Evolutionary conservation across 2,113 vertebrate species (phyloP).

Genomic region (Myotis davidii): DNA sequence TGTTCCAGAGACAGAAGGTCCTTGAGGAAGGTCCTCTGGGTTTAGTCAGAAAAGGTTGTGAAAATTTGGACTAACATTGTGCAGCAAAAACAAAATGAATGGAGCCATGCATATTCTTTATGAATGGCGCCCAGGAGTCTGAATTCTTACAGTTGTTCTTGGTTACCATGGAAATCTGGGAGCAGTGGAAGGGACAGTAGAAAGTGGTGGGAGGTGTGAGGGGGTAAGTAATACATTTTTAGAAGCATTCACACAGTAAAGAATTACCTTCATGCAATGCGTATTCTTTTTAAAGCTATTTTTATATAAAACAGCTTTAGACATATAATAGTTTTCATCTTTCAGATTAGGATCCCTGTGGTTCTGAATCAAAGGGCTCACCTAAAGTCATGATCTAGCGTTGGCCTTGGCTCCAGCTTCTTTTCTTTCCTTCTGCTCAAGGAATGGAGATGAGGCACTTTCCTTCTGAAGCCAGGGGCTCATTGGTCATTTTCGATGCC

Average conservation of each 20-base stretch:
- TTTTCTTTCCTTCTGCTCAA: not conserved
- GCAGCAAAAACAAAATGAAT: not conserved
- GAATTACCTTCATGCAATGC: not conserved
- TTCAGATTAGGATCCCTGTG: not conserved
- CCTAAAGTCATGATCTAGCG: not conserved
- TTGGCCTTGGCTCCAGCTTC: not conserved
- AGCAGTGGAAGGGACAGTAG: not conserved
- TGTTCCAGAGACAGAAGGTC: not conserved
- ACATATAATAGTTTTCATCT: not conserved
- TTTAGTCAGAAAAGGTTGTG: not conserved
- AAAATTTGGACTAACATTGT: not conserved
- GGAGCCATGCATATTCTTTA: not conserved
- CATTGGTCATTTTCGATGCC: conserved; percentile 21
- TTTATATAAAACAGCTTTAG: not conserved
- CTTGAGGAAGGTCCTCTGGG: not conserved
- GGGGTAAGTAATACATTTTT: not conserved
- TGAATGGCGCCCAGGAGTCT: not conserved
- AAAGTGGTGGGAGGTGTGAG: not conserved
- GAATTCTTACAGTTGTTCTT: conserved; percentile 24
- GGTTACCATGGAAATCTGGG: conserved; percentile 1
- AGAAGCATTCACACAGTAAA: not conserved
- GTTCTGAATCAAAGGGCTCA: not conserved
- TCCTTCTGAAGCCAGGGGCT: not conserved
- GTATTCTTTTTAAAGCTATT: not conserved
- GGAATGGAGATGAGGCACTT: not conserved